Conservation (phyloP, 2,113 vertebrate genomes). For the Axis porcinus region DNA sequence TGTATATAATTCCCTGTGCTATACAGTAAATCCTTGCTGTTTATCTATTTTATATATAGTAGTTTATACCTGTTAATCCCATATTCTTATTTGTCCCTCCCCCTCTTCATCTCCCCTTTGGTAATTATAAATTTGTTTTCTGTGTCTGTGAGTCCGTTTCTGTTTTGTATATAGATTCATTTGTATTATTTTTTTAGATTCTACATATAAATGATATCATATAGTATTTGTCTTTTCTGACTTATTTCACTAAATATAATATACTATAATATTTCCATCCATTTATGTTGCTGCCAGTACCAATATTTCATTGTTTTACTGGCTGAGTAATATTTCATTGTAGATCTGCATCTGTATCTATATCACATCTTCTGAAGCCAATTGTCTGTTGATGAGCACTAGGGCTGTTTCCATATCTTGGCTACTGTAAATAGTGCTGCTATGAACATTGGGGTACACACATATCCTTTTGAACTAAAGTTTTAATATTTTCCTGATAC, state of each 20-base stretch:
- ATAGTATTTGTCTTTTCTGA: not conserved
- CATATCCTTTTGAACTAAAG: not conserved
- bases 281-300: not conserved
- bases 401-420: not conserved
- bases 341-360: not conserved
- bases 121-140: not conserved
- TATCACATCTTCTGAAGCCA: not conserved
- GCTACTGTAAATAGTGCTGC: not conserved
- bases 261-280: not conserved
- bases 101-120: not conserved
- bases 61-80: not conserved
- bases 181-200: not conserved
- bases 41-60: not conserved
- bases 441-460: not conserved
- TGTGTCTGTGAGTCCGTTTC: not conserved
- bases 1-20: not conserved
- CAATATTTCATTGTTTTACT: not conserved
- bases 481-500: not conserved
- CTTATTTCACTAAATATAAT: not conserved
- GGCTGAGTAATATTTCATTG: not conserved
- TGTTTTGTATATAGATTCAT: not conserved
- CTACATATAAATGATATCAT: not conserved
- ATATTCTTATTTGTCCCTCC: not conserved
- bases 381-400: not conserved
- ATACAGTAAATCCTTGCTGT: not conserved